Conservation (phyloP, 2,113 vertebrate species). For the Meleagris gallopavo region DNA sequence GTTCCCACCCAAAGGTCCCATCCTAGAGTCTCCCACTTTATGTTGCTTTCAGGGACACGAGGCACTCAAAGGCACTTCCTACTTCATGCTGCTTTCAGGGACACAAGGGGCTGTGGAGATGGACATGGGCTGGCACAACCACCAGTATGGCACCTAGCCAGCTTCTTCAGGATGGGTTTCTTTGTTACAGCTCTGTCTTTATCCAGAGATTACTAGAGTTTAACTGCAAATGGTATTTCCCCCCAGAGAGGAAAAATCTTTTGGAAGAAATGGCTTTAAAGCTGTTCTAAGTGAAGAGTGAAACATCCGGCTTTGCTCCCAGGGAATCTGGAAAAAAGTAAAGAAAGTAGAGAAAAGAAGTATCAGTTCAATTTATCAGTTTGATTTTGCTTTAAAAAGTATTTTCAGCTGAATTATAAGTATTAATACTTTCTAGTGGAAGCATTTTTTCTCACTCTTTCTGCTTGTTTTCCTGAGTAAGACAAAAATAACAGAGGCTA, state of each 20-base stretch:
- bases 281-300: not conserved
- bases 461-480: constrained; percentile 14
- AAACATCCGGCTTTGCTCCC: not conserved
- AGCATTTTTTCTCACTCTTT: not conserved
- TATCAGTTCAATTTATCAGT: not conserved
- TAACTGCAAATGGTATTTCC: not conserved
- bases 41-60: not conserved
- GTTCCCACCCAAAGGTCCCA: not conserved
- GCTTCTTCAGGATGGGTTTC: not conserved
- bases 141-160: not conserved
- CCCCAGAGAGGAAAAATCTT: not conserved
- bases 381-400: constrained; percentile 32
- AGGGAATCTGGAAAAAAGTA: not conserved
- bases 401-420: constrained; percentile 25
- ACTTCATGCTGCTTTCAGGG: not conserved
- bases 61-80: too few relatives aligned
- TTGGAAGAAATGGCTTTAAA: constrained; percentile 15
- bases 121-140: not conserved
- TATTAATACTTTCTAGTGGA: constrained; percentile 13
- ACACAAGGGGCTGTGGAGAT: not conserved
- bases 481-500: constrained; percentile 5
- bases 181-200: not conserved
- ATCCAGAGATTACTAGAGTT: not conserved
- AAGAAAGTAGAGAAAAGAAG: not conserved
- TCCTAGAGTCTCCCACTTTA: not conserved